Conservation (phyloP, 2,113 vertebrate species). For the Gymnobelideus leadbeateri region DNA sequence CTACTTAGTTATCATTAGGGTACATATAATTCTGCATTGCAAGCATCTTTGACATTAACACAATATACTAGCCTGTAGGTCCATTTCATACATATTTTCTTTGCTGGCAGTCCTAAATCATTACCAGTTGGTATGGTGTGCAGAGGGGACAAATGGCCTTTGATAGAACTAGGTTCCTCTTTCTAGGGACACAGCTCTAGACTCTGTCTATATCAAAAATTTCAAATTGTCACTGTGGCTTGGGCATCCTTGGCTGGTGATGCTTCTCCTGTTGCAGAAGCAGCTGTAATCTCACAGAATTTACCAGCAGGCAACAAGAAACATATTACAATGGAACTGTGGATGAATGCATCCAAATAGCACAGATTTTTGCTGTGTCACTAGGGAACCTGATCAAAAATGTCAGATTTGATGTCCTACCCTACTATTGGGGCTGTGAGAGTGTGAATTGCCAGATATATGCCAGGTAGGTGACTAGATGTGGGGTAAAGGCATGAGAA, state of each 20-base stretch:
- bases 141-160: accelerated
- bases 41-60: not conserved
- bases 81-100: not conserved
- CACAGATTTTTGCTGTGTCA: not conserved
- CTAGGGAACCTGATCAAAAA: not conserved
- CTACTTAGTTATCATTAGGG: not conserved
- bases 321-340: not conserved
- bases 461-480: not conserved
- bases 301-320: accelerated
- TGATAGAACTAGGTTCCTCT: accelerated
- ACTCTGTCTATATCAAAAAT: accelerated
- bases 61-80: not conserved
- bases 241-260: not conserved
- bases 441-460: accelerated
- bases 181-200: not conserved
- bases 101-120: not conserved
- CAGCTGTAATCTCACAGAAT: not conserved
- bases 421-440: not conserved
- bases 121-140: accelerated
- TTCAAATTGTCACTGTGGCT: not conserved
- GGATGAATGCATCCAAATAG: not conserved
- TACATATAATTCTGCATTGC: not conserved
- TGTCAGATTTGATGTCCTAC: not conserved
- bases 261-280: too few relatives aligned
- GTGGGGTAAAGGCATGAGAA: not conserved